Conservation (phyloP, 1,140 invertebrate species). For the Thereuonema tuberculata region DNA sequence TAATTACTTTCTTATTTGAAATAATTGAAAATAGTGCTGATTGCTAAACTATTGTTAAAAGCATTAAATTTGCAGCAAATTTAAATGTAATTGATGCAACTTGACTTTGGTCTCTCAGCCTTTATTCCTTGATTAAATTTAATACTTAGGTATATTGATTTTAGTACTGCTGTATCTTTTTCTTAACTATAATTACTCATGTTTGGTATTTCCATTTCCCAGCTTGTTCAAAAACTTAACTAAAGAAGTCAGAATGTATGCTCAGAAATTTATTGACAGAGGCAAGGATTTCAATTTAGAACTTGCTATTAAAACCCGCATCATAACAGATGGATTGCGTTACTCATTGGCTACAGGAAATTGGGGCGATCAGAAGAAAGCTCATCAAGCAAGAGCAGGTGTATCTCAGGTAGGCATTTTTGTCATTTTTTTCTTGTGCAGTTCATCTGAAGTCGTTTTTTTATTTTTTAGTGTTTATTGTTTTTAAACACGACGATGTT, state of each 20-base stretch:
- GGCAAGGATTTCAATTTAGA: constrained; percentile 98
- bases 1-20: no score
- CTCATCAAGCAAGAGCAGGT: constrained; percentile 89
- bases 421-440: neutral
- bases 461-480: neutral
- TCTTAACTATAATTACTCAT: no score
- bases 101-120: no score
- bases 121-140: no score
- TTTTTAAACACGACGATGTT: no score
- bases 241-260: constrained; percentile 94
- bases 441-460: neutral
- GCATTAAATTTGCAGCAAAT: no score
- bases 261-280: constrained; percentile 96
- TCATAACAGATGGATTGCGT: constrained; percentile 93
- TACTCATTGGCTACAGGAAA: constrained; percentile 98
- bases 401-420: constrained; percentile 53
- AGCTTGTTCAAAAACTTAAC: constrained; percentile 78
- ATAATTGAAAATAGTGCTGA: no score
- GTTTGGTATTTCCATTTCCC: no score
- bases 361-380: constrained; percentile 99
- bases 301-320: constrained; percentile 90
- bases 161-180: no score
- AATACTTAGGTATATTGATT: no score
- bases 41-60: no score
- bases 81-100: no score